A percentile compares a stretch with the other conserved stretches of the same genome.
Conservation (phyloP, 2,797 vertebrate genomes). For the Hybognathus amarus region DNA sequence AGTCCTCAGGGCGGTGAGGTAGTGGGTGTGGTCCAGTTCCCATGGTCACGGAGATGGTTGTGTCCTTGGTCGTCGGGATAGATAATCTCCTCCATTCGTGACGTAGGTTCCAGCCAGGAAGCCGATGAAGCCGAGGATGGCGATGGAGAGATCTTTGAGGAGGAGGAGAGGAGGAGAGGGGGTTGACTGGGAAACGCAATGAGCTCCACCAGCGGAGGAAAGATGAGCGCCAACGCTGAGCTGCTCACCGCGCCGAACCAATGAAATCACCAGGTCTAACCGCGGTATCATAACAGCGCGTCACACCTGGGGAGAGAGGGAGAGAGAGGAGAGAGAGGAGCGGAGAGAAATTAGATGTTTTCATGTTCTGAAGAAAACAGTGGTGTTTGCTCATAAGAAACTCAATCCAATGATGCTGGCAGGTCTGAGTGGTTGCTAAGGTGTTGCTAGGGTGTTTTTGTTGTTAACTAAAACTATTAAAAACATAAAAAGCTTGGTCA, state of each 20-base stretch:
- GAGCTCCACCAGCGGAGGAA: conserved; percentile 86
- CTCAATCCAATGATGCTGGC: neutral
- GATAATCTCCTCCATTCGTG: conserved; percentile 83
- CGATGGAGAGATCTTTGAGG: conserved; percentile 83
- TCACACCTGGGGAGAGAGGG: conserved; percentile 71
- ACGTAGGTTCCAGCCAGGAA: conserved; percentile 86
- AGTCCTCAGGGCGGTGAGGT: conserved; percentile 41
- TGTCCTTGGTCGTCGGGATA: conserved; percentile 70
- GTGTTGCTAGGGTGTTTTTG: conserved; percentile 2
- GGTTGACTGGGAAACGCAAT: conserved; percentile 80
- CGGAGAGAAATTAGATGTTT: neutral
- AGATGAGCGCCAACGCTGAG: conserved; percentile 84
- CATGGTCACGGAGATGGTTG: conserved; percentile 55
- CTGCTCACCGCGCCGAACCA: conserved; percentile 87
- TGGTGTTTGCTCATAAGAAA: neutral
- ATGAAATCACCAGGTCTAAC: conserved; percentile 86
- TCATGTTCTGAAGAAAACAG: neutral
- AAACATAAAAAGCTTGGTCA: no score
- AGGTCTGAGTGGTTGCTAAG: neutral
- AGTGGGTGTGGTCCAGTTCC: conserved; percentile 48
- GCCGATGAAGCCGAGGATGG: conserved; percentile 80
- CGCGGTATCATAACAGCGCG: conserved; percentile 84
- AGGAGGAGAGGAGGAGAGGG: conserved; percentile 68
- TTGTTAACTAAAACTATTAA: neutral
- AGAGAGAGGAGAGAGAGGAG: neutral